phyloP scores from a whole-genome alignment of 2,888 invertebrate species.

The Unio pictorum region DNA sequence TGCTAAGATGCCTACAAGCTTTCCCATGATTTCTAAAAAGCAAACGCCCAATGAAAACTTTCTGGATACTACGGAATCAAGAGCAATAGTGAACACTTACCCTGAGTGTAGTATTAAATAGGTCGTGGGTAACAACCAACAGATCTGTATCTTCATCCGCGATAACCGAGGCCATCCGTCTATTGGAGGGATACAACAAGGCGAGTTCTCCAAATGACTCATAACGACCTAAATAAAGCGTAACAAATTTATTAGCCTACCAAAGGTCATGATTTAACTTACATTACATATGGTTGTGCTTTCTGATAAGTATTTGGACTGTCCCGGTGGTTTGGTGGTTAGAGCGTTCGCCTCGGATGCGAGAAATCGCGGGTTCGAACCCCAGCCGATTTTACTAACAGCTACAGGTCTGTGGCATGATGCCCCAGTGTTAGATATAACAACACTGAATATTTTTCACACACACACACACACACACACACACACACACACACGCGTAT shows the following conservation, averaged over 20 bases:
- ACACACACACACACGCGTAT: background rate
- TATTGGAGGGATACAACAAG: conserved; percentile 20
- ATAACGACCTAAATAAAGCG: conserved; percentile 18
- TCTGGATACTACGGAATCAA: too few species aligned
- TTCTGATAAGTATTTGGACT: background rate
- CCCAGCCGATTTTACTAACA: too few species aligned
- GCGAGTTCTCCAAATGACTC: conserved; percentile 39
- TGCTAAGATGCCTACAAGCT: too few species aligned
- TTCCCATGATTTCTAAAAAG: too few species aligned
- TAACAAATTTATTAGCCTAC: background rate
- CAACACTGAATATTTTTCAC: too few species aligned
- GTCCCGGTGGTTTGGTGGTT: too few species aligned
- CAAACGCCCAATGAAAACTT: too few species aligned
- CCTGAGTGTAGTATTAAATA: conserved; percentile 26
- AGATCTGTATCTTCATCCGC: conserved; percentile 36
- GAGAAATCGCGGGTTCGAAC: too few species aligned
- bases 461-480: too few species aligned
- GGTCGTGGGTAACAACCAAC: conserved; percentile 21
- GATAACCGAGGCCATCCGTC: conserved; percentile 34
- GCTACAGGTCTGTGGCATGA: too few species aligned
- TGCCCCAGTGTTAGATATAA: too few species aligned
- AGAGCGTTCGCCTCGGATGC: too few species aligned
- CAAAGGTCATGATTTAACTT: background rate
- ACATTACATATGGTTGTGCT: background rate
- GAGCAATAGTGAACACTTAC: conserved; percentile 5